phyloP scores from a whole-genome alignment of 2,888 invertebrate genomes.

The Drosophila maculinotata region DNA sequence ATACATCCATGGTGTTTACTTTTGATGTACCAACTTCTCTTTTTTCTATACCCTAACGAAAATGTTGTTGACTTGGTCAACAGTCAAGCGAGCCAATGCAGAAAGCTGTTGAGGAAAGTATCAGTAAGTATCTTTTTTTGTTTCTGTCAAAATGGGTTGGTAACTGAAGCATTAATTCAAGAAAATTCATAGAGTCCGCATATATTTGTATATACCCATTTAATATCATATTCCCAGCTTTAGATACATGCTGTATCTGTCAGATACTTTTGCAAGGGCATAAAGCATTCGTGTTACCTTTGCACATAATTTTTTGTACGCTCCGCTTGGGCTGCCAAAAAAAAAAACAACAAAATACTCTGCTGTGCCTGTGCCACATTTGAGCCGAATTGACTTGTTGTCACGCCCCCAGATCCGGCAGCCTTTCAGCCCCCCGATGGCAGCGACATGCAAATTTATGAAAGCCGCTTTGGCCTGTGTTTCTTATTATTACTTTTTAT shows the following conservation, averaged over 20 bases:
- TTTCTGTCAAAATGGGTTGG: too few relatives aligned
- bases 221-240: background rate
- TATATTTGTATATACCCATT: too few relatives aligned
- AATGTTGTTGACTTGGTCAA: constrained; percentile 24
- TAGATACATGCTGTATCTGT: constrained; percentile 7
- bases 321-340: constrained; percentile 10
- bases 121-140: background rate
- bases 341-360: constrained; percentile 4
- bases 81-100: background rate
- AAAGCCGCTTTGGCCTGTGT: constrained; percentile 73
- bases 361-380: constrained; percentile 62
- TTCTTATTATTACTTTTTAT: constrained; percentile 68
- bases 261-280: constrained; percentile 38
- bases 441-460: constrained; percentile 81
- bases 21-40: constrained; percentile 43
- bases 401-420: constrained; percentile 69
- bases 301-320: constrained; percentile 1
- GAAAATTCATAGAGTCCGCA: too few relatives aligned
- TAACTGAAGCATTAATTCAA: too few relatives aligned
- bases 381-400: constrained; percentile 79
- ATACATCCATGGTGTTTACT: constrained; percentile 55
- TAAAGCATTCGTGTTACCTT: constrained; percentile 15
- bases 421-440: constrained; percentile 29
- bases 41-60: constrained; percentile 37
- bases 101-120: background rate